Conservation (phyloP, 2,888 invertebrate species). For the Morpho deidamia region DNA sequence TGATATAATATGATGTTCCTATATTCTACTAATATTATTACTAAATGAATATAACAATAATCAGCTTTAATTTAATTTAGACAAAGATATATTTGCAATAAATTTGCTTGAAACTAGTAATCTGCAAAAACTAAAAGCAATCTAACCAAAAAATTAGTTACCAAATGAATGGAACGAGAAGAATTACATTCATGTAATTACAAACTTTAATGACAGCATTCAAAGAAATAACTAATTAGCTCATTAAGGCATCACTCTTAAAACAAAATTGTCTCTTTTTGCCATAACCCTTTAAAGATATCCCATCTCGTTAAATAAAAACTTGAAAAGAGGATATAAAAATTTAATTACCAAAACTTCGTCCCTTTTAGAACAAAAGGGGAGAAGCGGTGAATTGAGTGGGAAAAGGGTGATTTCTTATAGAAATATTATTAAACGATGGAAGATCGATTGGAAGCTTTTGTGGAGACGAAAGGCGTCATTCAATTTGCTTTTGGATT, state of each 20-base stretch:
- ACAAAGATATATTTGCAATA: too few species aligned
- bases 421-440: conserved; percentile 64
- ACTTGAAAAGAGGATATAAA: conserved; percentile 43
- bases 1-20: too few species aligned
- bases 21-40: too few species aligned
- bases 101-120: too few species aligned
- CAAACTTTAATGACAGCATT: conserved; percentile 9
- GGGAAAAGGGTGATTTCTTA: conserved; percentile 48
- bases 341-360: conserved; percentile 63
- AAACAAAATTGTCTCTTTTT: conserved; percentile 25
- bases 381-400: conserved; percentile 20
- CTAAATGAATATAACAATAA: too few species aligned
- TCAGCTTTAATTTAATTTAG: too few species aligned
- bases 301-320: conserved; percentile 38
- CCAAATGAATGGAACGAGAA: not conserved
- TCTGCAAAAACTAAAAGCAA: too few species aligned
- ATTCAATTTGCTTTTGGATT: conserved; percentile 47
- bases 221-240: conserved; percentile 22
- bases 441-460: conserved; percentile 54
- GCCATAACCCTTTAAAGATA: conserved; percentile 33
- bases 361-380: conserved; percentile 50
- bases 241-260: conserved; percentile 24
- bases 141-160: too few species aligned
- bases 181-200: conserved; percentile 19
- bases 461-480: conserved; percentile 42